phyloP scores from a whole-genome alignment of 2,888 invertebrate species.

The Acanthosoma haemorrhoidale region DNA sequence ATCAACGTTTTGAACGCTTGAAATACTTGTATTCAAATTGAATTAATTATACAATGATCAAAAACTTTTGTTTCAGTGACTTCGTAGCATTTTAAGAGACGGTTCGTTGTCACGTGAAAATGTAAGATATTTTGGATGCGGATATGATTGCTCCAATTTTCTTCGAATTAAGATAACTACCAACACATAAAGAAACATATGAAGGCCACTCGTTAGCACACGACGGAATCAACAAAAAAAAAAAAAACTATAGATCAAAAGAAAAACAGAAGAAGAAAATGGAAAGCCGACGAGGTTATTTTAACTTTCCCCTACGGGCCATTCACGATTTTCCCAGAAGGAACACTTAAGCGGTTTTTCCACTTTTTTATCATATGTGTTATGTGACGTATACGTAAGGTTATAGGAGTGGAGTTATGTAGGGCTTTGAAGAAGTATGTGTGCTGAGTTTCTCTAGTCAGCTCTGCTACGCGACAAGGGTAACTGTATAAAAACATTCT shows the following conservation, averaged over 20 bases:
- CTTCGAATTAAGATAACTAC: background rate
- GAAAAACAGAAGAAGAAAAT: slow-evolving; percentile 3
- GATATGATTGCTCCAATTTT: background rate
- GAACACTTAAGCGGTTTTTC: background rate
- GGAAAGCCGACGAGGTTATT: slow-evolving; percentile 7
- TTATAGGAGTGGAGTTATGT: background rate
- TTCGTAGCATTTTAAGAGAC: too few relatives aligned
- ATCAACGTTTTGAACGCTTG: too few relatives aligned
- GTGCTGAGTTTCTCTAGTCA: background rate
- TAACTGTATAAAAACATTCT: background rate
- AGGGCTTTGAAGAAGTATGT: background rate
- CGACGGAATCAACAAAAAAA: background rate
- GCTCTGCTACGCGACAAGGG: too few relatives aligned
- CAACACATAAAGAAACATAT: background rate
- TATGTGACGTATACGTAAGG: background rate
- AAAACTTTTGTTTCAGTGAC: too few relatives aligned
- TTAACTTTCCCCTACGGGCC: slow-evolving; percentile 9
- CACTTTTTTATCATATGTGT: slow-evolving; percentile 12
- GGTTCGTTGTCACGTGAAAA: too few relatives aligned
- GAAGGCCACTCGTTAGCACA: background rate
- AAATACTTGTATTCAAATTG: too few relatives aligned
- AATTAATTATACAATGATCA: too few relatives aligned
- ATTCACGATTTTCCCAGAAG: slow-evolving; percentile 12
- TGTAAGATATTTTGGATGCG: background rate
- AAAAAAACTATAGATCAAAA: too few relatives aligned